phyloP scores from a whole-genome alignment of 2,113 vertebrate species.

The Bothrops jararaca region DNA sequence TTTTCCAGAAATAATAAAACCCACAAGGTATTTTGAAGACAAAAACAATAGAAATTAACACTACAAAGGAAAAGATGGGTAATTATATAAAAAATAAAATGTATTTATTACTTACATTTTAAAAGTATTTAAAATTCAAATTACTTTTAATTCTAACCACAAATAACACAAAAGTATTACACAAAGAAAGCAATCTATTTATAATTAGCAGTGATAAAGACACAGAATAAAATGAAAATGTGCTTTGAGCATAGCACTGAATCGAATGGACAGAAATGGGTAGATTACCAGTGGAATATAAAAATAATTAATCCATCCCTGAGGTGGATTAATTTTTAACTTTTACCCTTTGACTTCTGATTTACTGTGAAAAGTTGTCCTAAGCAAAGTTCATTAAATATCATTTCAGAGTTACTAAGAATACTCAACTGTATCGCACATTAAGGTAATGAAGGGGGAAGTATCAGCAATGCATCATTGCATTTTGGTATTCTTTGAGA shows the following conservation, averaged over 20 bases:
- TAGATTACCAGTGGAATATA: neutral
- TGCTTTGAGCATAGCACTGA: neutral
- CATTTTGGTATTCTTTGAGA: neutral
- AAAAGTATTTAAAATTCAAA: neutral
- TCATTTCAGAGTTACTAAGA: neutral
- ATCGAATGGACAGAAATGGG: neutral
- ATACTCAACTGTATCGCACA: neutral
- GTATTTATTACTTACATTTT: neutral
- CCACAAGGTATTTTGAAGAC: neutral
- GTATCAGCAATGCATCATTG: neutral
- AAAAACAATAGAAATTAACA: neutral
- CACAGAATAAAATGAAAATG: neutral
- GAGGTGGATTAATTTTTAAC: neutral
- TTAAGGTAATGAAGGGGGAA: neutral
- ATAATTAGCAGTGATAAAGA: neutral
- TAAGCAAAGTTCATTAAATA: neutral
- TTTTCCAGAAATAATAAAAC: neutral
- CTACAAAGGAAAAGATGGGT: neutral
- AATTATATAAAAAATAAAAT: neutral
- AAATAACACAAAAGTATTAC: neutral
- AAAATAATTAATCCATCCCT: neutral
- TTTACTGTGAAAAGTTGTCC: neutral
- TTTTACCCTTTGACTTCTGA: neutral
- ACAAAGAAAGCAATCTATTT: neutral
- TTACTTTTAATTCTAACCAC: neutral